Percentiles rank a stretch among this genome's conserved stretches.
phyloP scores from a whole-genome alignment of 1,140 invertebrate species.

The Eueides isabella region DNA sequence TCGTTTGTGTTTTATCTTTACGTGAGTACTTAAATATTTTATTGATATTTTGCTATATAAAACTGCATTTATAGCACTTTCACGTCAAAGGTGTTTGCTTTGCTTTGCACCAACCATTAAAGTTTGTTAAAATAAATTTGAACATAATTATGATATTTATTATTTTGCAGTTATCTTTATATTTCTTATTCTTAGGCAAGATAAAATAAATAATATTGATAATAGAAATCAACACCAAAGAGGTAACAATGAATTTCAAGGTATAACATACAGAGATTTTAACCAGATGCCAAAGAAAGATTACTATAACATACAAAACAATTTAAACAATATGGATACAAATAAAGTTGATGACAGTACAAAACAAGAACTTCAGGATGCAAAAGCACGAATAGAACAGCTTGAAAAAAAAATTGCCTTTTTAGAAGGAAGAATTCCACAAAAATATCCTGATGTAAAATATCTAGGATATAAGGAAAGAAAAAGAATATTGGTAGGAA shows the following conservation, averaged over 20 bases:
- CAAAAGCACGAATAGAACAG: conserved; percentile 84
- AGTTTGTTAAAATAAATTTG: neutral
- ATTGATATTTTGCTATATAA: conserved; percentile 27
- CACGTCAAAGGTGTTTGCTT: neutral
- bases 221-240: conserved; percentile 49
- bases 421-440: conserved; percentile 88
- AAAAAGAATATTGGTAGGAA: conserved; percentile 92
- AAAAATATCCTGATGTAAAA: conserved; percentile 94
- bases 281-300: conserved; percentile 58
- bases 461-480: conserved; percentile 95
- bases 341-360: conserved; percentile 59
- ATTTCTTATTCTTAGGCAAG: conserved; percentile 63
- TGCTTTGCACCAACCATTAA: too few relatives aligned
- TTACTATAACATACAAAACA: conserved; percentile 46
- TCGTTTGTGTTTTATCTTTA: conserved; percentile 60
- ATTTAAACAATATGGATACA: conserved; percentile 50
- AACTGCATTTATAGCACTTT: neutral
- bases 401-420: conserved; percentile 88
- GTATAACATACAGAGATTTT: conserved; percentile 55
- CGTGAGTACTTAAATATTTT: conserved; percentile 54
- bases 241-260: conserved; percentile 53
- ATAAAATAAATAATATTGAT: conserved; percentile 51
- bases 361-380: conserved; percentile 83
- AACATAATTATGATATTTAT: conserved; percentile 27
- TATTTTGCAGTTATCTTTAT: conserved; percentile 67